A percentile compares a stretch with the other conserved stretches of the same genome.
Conservation (phyloP, 1,140 invertebrate genomes). For the Hydropsyche tenuis region DNA sequence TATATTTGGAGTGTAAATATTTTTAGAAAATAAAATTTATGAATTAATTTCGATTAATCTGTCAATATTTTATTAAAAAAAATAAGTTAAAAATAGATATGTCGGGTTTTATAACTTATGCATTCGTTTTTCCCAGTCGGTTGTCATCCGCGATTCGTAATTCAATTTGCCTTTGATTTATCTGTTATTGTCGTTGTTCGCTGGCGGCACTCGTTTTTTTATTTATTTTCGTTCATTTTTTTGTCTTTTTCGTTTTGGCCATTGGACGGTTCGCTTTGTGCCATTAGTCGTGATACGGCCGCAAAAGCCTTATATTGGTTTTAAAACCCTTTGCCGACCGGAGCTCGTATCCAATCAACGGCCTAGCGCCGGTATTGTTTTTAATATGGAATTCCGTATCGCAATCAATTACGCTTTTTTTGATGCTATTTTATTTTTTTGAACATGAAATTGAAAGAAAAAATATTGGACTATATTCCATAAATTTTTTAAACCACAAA, state of each 20-base stretch:
- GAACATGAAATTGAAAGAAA: too few species aligned
- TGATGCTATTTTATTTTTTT: too few species aligned
- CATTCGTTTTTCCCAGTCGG: conserved; percentile 3
- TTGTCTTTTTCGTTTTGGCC: neutral
- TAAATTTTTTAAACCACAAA: too few species aligned
- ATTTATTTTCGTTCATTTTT: conserved; percentile 6
- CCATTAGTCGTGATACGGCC: neutral
- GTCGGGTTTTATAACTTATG: conserved; percentile 12
- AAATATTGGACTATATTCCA: too few species aligned
- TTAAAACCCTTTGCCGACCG: conserved; percentile 19
- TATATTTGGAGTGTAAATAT: too few species aligned
- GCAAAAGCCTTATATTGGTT: conserved; percentile 22
- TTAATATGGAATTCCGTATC: too few species aligned
- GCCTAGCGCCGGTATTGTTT: too few species aligned
- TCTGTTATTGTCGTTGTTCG: conserved; percentile 44
- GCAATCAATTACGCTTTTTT: too few species aligned
- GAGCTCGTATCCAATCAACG: conserved; percentile 9
- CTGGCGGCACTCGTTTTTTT: neutral
- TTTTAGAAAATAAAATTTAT: too few species aligned
- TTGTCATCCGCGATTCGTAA: conserved; percentile 40
- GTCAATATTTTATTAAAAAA: too few species aligned
- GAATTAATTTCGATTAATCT: too few species aligned
- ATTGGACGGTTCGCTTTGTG: conserved; percentile 18
- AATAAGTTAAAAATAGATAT: too few species aligned
- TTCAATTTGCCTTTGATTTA: conserved; percentile 50